Evolutionary conservation across 2,888 invertebrate genomes (phyloP).

Genomic region (Leucoma salicis): DNA sequence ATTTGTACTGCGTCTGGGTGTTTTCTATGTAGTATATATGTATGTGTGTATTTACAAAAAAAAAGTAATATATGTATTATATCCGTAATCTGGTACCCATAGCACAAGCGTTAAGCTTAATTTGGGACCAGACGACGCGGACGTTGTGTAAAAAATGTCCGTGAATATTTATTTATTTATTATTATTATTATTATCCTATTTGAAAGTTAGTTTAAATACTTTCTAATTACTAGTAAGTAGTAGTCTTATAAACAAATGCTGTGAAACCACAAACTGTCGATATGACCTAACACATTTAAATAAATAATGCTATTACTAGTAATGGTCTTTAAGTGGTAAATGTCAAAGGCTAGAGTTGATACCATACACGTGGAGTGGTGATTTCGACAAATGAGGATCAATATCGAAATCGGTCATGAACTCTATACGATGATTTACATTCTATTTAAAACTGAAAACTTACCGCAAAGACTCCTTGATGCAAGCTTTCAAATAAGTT

Average conservation of each 20-base stretch:
- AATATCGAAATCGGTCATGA: not conserved
- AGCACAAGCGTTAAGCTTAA: too few relatives aligned
- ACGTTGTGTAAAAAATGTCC: too few relatives aligned
- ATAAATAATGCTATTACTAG: constrained; percentile 11
- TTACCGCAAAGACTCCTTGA: constrained; percentile 89
- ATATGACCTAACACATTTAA: constrained; percentile 16
- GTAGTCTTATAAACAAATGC: too few relatives aligned
- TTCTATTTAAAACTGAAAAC: constrained; percentile 24
- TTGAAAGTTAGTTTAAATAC: not conserved
- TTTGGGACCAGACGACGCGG: too few relatives aligned
- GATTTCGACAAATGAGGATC: constrained; percentile 1
- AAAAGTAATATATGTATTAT: too few relatives aligned
- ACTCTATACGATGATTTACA: too few relatives aligned
- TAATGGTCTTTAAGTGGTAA: not conserved
- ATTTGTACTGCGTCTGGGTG: too few relatives aligned
- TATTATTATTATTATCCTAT: not conserved
- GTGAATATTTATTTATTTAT: too few relatives aligned
- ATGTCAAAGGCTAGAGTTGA: constrained; percentile 1
- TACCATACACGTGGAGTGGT: too few relatives aligned
- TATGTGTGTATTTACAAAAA: too few relatives aligned
- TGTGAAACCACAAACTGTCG: constrained; percentile 15
- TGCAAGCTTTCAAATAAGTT: constrained; percentile 88
- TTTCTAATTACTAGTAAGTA: not conserved
- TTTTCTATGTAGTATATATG: too few relatives aligned
- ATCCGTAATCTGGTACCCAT: too few relatives aligned